Conservation (phyloP, 2,113 vertebrate species). For the Grammomys dolichurus region DNA sequence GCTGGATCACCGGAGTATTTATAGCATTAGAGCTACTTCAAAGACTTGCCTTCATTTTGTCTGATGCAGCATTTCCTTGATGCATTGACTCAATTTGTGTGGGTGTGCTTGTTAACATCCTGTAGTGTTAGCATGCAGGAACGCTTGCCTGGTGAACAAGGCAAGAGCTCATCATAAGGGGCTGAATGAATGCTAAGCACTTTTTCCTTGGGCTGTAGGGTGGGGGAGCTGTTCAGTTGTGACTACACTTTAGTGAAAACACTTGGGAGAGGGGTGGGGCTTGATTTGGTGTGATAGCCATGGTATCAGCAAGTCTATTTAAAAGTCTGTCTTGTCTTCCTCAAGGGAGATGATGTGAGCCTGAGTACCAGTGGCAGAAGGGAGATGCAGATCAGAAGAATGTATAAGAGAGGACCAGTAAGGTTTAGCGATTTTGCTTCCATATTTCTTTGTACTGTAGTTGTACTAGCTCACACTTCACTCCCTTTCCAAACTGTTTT, state of each 20-base stretch:
- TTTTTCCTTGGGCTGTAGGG: background rate
- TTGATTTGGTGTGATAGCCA: background rate
- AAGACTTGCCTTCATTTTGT: background rate
- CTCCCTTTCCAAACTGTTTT: background rate
- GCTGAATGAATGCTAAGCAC: rapidly evolving
- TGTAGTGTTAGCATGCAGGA: background rate
- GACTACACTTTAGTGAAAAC: background rate
- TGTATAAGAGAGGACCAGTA: background rate
- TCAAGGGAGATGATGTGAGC: background rate
- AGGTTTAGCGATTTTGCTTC: background rate
- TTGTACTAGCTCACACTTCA: too few species aligned
- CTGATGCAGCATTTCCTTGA: background rate
- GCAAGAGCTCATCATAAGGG: background rate
- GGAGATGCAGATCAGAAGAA: background rate
- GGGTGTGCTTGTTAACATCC: background rate
- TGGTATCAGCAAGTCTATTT: background rate
- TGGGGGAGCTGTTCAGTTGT: rapidly evolving
- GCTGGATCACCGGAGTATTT: background rate
- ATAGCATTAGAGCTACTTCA: background rate
- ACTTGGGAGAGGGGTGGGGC: background rate
- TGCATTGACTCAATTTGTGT: background rate
- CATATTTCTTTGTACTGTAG: background rate
- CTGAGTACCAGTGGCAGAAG: background rate
- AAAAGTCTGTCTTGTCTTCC: background rate
- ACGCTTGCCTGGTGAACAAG: background rate